A percentile compares a stretch with the other conserved stretches of the same genome.
These are phyloP conservation scores for Malthinus seriepunctatus DNA, from an alignment of 2,888 invertebrate species.

Conservation along the genomic window DNA sequence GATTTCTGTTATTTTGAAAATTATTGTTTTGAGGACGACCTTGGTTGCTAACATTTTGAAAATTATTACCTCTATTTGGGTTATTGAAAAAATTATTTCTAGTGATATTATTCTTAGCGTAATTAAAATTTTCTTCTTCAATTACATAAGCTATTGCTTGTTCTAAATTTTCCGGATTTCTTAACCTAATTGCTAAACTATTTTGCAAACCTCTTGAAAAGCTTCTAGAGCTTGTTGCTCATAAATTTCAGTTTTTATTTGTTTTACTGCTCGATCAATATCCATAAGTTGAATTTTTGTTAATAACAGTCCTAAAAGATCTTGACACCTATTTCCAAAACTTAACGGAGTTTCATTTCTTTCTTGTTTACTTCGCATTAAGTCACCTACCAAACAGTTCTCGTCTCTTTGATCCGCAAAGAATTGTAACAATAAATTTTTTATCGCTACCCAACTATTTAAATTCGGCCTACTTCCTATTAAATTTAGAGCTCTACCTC, in stretches of 20 bases:
- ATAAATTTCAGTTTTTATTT: constrained; percentile 13
- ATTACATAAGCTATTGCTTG: constrained; percentile 17
- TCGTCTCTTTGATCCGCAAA: constrained; percentile 23
- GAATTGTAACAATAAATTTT: constrained; percentile 14
- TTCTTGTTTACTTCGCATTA: constrained; percentile 11
- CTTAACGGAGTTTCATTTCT: constrained; percentile 16
- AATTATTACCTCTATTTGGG: too few relatives aligned
- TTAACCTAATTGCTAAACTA: constrained; percentile 24
- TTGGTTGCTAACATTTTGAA: too few relatives aligned
- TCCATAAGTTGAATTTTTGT: constrained; percentile 12
- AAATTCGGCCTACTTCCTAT: constrained; percentile 16
- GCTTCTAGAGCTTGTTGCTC: constrained; percentile 13
- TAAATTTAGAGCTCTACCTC: constrained; percentile 15
- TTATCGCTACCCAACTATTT: constrained; percentile 17
- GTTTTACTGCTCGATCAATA: constrained; percentile 7
- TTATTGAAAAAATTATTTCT: too few relatives aligned
- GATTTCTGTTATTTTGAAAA: too few relatives aligned
- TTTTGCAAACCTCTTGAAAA: constrained; percentile 15
- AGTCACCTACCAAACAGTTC: constrained; percentile 21
- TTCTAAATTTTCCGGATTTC: constrained; percentile 19
- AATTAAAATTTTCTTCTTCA: too few relatives aligned
- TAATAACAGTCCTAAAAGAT: constrained; percentile 8
- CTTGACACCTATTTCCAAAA: constrained; percentile 21
- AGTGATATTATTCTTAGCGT: too few relatives aligned
- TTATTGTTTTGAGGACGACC: too few relatives aligned